Evolutionary conservation across 2,888 invertebrate genomes (phyloP), one percentile per base, ranked within the genome.

Genomic region (Volucella zonaria): DNA sequence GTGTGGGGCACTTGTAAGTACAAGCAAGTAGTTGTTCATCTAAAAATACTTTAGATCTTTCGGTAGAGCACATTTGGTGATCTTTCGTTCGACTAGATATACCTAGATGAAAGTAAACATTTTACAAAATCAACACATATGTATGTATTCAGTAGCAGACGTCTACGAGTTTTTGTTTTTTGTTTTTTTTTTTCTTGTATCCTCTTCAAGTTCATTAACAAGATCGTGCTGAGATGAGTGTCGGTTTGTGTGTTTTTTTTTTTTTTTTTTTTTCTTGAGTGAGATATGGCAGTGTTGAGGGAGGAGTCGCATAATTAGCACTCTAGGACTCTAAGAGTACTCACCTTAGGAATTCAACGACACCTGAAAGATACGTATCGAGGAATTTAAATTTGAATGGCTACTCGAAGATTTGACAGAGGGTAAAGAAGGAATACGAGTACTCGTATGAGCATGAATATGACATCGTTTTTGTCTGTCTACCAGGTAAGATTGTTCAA

Each of bases 191-290:
- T 79, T 67, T 62, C 64, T 52, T 58, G 51, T 49, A 42, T 45
- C 67, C 52, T 59, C 58, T 75, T 79, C 82, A 83, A 83, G 79
- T 83, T 83, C 82, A 83, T 82, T 82, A 82, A 78, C 82, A 70
- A 77, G 68, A 74, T 47, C 58, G 49, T 77, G 77, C 49, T 66
- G 67, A 54, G 59, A 59, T 66, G 71, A 59, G 47, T 42, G 59
- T 54, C 47, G 66, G 59, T 62, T 42, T 52, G 42, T 18, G 54
- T 45, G 43, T 38, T n/a, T 67, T 38, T 45, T 18, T 76, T 64
- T 10, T 71, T 47, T 62, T 38, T 18, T 18, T 6, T 6, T 6
- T 6, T 6, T 64, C 78, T 78, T 64, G 68, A 74, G 81, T 58
- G 31, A 74, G 56, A 56, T 11, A 42, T 56, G 14, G 45, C 6